Evolutionary conservation across 2,113 vertebrate genomes (phyloP).

Genomic region (Charadrius vociferus): DNA sequence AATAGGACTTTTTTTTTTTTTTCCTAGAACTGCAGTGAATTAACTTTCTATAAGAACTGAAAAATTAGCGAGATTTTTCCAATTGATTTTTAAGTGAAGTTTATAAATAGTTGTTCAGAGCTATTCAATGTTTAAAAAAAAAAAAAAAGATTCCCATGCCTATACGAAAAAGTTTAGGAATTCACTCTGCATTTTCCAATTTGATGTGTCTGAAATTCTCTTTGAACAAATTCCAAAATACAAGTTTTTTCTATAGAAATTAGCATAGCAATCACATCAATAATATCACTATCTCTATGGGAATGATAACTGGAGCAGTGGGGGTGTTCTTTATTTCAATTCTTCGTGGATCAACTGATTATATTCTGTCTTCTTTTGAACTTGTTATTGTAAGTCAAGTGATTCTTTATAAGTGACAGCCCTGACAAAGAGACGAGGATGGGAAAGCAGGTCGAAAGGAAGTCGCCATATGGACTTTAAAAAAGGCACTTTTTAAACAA

Average conservation of each 20-base stretch:
- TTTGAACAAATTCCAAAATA: slow-evolving; percentile 89
- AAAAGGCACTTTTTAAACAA: slow-evolving; percentile 91
- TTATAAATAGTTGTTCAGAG: slow-evolving; percentile 39
- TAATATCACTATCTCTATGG: slow-evolving; percentile 94
- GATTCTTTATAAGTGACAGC: slow-evolving; percentile 98
- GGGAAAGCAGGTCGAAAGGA: slow-evolving; percentile 96
- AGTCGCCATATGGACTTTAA: slow-evolving; percentile 93
- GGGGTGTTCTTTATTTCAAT: slow-evolving; percentile 94
- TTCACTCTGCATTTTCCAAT: slow-evolving; percentile 83
- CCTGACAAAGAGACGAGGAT: slow-evolving; percentile 92
- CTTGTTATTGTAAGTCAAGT: slow-evolving; percentile 98
- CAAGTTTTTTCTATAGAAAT: slow-evolving; percentile 86
- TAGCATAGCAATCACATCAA: slow-evolving; percentile 94
- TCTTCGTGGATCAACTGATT: slow-evolving; percentile 95
- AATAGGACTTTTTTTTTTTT: background rate
- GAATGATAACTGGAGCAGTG: slow-evolving; percentile 91
- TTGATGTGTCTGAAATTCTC: slow-evolving; percentile 89
- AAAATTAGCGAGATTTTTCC: background rate
- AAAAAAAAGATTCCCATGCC: slow-evolving; percentile 79
- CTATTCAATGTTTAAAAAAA: slow-evolving; percentile 67
- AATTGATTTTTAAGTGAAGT: slow-evolving; percentile 25
- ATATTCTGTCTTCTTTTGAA: slow-evolving; percentile 96
- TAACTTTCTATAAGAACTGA: slow-evolving; percentile 1
- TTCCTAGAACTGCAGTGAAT: background rate
- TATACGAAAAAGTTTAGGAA: slow-evolving; percentile 84